A percentile compares a stretch with the other conserved stretches of the same genome.
Conservation (phyloP, 2,113 vertebrate genomes). For the Hemibagrus wyckioides region DNA sequence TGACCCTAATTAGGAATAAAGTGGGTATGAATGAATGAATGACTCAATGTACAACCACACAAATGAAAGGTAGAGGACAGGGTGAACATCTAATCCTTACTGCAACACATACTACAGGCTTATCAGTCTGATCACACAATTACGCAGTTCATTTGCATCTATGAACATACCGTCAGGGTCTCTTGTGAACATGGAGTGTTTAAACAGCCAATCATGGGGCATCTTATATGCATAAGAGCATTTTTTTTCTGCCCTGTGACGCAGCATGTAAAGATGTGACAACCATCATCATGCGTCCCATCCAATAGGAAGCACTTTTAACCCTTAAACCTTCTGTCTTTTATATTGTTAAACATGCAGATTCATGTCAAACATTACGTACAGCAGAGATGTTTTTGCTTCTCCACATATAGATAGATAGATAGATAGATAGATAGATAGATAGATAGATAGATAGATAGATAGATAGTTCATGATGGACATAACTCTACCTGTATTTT, state of each 20-base stretch:
- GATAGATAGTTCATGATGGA: background rate
- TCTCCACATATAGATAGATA: too few species aligned
- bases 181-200: background rate
- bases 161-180: background rate
- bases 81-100: background rate
- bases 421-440: too few species aligned
- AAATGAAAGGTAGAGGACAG: background rate
- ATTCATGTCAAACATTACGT: too few species aligned
- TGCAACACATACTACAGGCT: background rate
- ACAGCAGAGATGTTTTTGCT: background rate
- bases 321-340: background rate
- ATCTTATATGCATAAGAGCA: background rate
- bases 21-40: background rate
- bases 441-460: background rate
- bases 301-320: too few species aligned
- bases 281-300: too few species aligned
- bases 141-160: background rate
- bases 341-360: background rate
- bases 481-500: background rate
- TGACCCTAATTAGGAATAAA: too few species aligned
- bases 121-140: background rate
- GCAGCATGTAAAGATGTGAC: background rate
- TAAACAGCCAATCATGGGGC: background rate
- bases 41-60: background rate
- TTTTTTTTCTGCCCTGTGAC: background rate